These are phyloP conservation scores for Ecdyonurus torrentis DNA, from an alignment of 2,888 invertebrate species.

Conservation along the genomic window DNA sequence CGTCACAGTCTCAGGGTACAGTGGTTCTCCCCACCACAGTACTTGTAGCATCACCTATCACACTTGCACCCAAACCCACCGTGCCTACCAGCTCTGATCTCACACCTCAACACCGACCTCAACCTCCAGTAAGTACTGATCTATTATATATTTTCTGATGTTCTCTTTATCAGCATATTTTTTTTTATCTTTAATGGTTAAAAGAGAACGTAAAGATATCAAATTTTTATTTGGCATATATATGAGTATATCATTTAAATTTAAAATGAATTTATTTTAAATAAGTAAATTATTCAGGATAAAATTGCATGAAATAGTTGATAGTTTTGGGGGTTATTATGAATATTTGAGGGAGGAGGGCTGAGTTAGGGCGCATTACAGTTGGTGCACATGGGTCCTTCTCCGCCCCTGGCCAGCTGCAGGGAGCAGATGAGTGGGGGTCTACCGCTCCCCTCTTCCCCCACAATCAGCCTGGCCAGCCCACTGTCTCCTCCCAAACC, in stretches of 20 bases:
- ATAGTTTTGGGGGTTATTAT: too few species aligned
- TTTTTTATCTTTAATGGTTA: too few species aligned
- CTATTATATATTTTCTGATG: too few species aligned
- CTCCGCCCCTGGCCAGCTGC: neutral
- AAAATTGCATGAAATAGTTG: too few species aligned
- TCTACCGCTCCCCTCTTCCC: neutral
- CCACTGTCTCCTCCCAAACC: slow-evolving; percentile 18
- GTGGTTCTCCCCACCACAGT: neutral
- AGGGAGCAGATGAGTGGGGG: slow-evolving; percentile 13
- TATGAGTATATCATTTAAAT: too few species aligned
- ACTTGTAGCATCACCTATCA: neutral
- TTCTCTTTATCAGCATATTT: too few species aligned
- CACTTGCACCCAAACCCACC: neutral
- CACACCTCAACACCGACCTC: slow-evolving; percentile 10
- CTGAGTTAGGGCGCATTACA: neutral
- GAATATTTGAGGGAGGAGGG: neutral
- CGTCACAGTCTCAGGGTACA: too few species aligned
- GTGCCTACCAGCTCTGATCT: neutral
- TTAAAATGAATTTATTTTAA: too few species aligned
- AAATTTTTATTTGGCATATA: too few species aligned
- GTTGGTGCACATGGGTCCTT: neutral
- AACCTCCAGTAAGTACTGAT: slow-evolving; percentile 17
- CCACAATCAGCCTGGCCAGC: slow-evolving; percentile 6
- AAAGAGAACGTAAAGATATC: too few species aligned
- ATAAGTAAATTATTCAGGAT: too few species aligned